Evolutionary conservation across 2,797 vertebrate species (phyloP).

Genomic region (Malurus leucopterus): DNA sequence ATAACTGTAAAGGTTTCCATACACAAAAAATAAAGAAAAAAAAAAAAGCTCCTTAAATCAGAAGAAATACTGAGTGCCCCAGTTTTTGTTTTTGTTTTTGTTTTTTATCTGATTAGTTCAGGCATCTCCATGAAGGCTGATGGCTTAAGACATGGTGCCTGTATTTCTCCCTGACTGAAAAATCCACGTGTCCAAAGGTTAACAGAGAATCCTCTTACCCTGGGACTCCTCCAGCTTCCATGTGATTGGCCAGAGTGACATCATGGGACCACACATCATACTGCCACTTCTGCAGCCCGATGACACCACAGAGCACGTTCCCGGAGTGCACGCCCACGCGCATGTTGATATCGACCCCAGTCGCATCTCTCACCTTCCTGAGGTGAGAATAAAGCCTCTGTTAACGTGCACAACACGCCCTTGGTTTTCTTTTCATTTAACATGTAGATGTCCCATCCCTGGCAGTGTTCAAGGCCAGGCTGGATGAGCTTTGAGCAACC

Average conservation of each 20-base stretch:
- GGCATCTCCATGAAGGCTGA: neutral
- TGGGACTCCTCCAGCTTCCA: slow-evolving; percentile 96
- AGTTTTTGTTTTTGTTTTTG: neutral
- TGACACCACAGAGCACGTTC: slow-evolving; percentile 94
- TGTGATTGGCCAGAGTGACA: slow-evolving; percentile 95
- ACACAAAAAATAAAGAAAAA: neutral
- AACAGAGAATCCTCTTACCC: slow-evolving; percentile 77
- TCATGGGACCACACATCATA: slow-evolving; percentile 98
- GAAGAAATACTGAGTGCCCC: neutral
- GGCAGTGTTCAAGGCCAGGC: neutral
- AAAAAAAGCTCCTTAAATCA: neutral
- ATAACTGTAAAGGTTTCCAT: neutral
- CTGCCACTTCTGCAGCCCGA: slow-evolving; percentile 97
- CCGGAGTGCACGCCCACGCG: slow-evolving; percentile 96
- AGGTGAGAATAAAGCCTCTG: neutral
- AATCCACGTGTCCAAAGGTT: accelerated
- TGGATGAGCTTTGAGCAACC: neutral
- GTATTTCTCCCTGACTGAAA: neutral
- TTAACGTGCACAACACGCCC: neutral
- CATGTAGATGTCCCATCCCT: neutral
- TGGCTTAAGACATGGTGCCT: neutral
- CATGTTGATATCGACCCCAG: slow-evolving; percentile 96
- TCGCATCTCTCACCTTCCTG: slow-evolving; percentile 95
- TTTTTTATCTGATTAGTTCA: neutral
- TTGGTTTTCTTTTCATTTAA: neutral